These are phyloP conservation scores for Smittia aterrima DNA, from an alignment of 2,888 invertebrate species.

Conservation along the genomic window DNA sequence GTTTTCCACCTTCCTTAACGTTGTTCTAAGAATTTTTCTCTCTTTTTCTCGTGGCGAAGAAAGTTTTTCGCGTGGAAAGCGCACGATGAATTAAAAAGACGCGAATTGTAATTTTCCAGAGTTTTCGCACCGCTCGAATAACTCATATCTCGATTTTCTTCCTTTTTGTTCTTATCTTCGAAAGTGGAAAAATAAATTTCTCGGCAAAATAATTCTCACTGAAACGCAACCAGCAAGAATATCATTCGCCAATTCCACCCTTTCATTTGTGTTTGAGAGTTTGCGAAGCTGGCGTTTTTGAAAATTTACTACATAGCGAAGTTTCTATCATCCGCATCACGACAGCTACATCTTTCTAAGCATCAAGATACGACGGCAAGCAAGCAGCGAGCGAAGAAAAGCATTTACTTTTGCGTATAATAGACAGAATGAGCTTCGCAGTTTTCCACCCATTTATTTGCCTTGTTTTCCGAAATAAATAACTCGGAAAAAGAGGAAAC, in stretches of 20 bases:
- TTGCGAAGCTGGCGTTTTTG: neutral
- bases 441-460: neutral
- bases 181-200: neutral
- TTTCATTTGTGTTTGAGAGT: neutral
- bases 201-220: neutral
- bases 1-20: constrained; percentile 39
- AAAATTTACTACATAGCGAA: constrained; percentile 3
- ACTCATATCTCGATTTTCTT: neutral
- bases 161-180: neutral
- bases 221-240: constrained; percentile 1
- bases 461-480: constrained; percentile 3
- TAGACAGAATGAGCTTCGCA: constrained; percentile 11
- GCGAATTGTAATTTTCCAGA: constrained; percentile 10
- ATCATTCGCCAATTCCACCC: constrained; percentile 3
- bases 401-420: neutral
- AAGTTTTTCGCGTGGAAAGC: neutral
- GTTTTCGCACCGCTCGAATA: constrained; percentile 1
- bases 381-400: neutral
- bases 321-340: neutral
- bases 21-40: neutral
- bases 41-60: neutral
- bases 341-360: constrained; percentile 1
- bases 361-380: neutral
- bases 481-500: constrained; percentile 10
- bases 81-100: constrained; percentile 32